These are phyloP conservation scores for Eueremaeus valkanovi DNA, from an alignment of 2,888 invertebrate species.

Conservation along the genomic window DNA sequence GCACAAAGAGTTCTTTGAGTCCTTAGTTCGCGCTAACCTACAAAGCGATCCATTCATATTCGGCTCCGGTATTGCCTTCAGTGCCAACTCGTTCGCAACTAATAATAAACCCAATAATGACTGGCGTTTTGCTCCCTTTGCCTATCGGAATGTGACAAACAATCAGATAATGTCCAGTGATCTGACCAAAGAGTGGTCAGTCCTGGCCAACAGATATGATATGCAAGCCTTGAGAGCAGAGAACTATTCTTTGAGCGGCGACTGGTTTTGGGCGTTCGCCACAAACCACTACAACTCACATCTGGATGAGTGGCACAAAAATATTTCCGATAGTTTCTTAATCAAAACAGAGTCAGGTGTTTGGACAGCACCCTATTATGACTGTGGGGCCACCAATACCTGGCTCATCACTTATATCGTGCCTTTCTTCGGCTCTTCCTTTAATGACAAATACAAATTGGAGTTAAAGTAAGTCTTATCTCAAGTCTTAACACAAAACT, in stretches of 20 bases:
- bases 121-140: slow-evolving; percentile 40
- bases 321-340: slow-evolving; percentile 4
- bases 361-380: slow-evolving; percentile 44
- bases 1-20: slow-evolving; percentile 43
- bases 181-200: slow-evolving; percentile 23
- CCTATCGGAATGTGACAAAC: slow-evolving; percentile 34
- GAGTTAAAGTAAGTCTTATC: neutral
- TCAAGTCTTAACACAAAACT: neutral
- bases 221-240: neutral
- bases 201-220: neutral
- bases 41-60: slow-evolving; percentile 43
- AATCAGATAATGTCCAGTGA: slow-evolving; percentile 24
- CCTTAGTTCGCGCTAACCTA: slow-evolving; percentile 43
- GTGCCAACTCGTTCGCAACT: slow-evolving; percentile 34
- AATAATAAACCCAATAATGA: slow-evolving; percentile 6
- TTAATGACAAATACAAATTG: neutral
- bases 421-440: slow-evolving; percentile 42
- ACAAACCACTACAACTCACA: neutral
- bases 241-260: slow-evolving; percentile 13
- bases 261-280: slow-evolving; percentile 37
- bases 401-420: slow-evolving; percentile 45
- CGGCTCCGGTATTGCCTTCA: slow-evolving; percentile 43
- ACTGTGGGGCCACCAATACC: slow-evolving; percentile 43
- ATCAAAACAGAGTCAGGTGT: slow-evolving; percentile 31
- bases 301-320: slow-evolving; percentile 23